Conservation (phyloP, 2,113 vertebrate species). For the Chamaetylas fuelleborni region DNA sequence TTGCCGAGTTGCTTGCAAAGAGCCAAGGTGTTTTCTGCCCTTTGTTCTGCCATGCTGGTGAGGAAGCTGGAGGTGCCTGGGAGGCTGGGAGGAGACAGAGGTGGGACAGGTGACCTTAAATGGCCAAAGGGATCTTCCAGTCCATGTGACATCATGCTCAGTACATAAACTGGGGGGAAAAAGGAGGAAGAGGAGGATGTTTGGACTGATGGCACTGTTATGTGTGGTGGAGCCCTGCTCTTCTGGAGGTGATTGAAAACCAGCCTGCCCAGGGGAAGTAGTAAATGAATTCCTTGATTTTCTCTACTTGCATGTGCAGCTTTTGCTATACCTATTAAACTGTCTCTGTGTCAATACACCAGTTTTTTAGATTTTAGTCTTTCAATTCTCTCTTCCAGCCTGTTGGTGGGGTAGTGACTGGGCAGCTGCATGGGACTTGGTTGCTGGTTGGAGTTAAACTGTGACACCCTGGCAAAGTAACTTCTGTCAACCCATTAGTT, state of each 20-base stretch:
- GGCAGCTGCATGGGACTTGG: not conserved
- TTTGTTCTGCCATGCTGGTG: not conserved
- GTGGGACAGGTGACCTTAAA: not conserved
- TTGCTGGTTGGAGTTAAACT: not conserved
- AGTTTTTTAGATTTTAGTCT: not conserved
- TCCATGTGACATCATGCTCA: not conserved
- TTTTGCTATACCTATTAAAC: not conserved
- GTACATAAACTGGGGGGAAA: not conserved
- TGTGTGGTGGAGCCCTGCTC: accelerated
- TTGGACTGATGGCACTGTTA: not conserved
- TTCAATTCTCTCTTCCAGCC: not conserved
- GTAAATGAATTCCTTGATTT: not conserved
- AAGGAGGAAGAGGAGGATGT: not conserved
- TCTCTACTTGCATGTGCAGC: not conserved
- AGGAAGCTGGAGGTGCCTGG: not conserved
- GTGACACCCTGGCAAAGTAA: not conserved
- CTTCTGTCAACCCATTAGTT: not conserved
- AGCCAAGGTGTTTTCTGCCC: not conserved
- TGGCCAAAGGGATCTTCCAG: not conserved
- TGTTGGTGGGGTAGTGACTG: not conserved
- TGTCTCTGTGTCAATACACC: not conserved
- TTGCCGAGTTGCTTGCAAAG: not conserved
- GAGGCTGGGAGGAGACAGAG: not conserved
- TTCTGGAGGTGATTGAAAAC: not conserved
- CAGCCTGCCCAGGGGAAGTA: accelerated